A percentile compares a stretch with the other conserved stretches of the same genome.
Conservation (phyloP, 2,888 invertebrate genomes). For the Ophraella communa region DNA sequence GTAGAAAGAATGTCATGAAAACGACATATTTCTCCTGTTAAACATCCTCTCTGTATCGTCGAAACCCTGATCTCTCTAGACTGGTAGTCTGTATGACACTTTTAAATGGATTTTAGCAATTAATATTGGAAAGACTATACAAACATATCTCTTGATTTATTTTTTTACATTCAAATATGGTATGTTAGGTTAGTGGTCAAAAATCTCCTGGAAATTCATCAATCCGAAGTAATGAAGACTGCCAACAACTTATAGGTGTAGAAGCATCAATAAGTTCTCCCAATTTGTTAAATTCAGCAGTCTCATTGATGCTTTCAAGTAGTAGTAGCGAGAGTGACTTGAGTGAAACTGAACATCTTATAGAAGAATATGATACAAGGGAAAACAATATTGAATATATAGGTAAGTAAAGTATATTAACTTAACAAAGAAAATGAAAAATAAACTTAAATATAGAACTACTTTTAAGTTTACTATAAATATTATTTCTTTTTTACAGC, state of each 20-base stretch:
- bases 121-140: too few relatives aligned
- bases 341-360: conserved; percentile 70
- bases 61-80: too few relatives aligned
- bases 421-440: too few relatives aligned
- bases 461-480: too few relatives aligned
- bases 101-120: too few relatives aligned
- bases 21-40: too few relatives aligned
- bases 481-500: too few relatives aligned
- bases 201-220: conserved; percentile 39
- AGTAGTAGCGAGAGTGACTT: conserved; percentile 59
- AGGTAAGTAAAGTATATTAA: not conserved
- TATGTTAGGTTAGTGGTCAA: conserved; percentile 38
- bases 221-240: conserved; percentile 39
- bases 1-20: too few relatives aligned
- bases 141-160: not conserved
- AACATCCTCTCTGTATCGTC: too few relatives aligned
- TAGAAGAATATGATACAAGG: conserved; percentile 64
- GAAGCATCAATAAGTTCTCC: conserved; percentile 58
- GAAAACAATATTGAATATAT: conserved; percentile 55
- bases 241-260: conserved; percentile 50
- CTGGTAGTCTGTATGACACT: too few relatives aligned
- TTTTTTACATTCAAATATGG: not conserved
- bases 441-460: too few relatives aligned
- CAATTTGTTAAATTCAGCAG: conserved; percentile 56
- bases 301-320: conserved; percentile 58